Evolutionary conservation across 2,888 invertebrate genomes (phyloP), one percentile per base, ranked within the genome.

Genomic region (Loripinus fragilis): DNA sequence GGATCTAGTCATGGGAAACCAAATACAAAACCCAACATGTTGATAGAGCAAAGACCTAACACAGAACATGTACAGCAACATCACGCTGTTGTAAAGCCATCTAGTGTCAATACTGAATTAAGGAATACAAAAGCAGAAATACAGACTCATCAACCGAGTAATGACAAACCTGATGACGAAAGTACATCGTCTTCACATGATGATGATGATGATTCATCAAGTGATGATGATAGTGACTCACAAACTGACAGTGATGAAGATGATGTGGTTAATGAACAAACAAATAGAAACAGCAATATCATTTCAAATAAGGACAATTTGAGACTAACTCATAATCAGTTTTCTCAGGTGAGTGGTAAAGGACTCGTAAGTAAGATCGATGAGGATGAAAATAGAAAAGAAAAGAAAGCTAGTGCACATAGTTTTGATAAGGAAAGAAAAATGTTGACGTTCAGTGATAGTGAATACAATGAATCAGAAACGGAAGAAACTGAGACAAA

Each of bases 181-280:
- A 71, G 73, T 25, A 8, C 38, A 8, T 38, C 38, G 12, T n/a
- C n/a, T n/a, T n/a, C n/a, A n/a, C 80, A 78, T 15, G 66, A 45
- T 52, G 71, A 65, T 45, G 81, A 80, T 41, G 72, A 78, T 15
- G 45, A 60, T 30, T 68, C 60, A 33, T 17, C 60, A n/a, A 25
- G 33, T 7, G 76, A 71, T 38, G 80, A 76, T 20, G 69, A 73
- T 15, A 78, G 78, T 25, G 33, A 33, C 52, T 77, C 79, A 23
- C 28, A 50, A 23, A 73, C 35, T 28, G 30, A 45, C 65, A 66
- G 15, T 72, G 48, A 35, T 8, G 20, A 45, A n/a, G 72, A 72
- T 23, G 33, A 52, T n/a, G 35, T 65, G 50, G 66, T 67, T 64
- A 23, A n/a, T 50, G 33, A 48, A 8, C 20, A 25, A 3, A 45